Conservation (phyloP, 2,113 vertebrate species). For the Gobio gobio region DNA sequence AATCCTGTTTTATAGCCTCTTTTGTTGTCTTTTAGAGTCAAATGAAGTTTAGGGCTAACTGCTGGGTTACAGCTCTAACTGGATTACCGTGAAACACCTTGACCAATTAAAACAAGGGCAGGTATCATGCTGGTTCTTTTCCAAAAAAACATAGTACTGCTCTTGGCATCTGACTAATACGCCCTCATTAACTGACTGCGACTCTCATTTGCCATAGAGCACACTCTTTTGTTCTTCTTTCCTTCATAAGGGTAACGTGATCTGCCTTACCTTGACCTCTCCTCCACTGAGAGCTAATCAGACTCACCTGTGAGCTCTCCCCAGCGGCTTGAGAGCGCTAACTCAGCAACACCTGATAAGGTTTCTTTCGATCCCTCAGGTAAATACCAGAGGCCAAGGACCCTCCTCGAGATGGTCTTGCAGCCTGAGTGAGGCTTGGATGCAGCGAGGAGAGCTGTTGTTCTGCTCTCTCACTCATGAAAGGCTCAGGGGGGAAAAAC, state of each 20-base stretch:
- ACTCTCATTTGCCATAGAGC: conserved; percentile 53
- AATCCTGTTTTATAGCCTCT: conserved; percentile 60
- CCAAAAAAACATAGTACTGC: conserved; percentile 66
- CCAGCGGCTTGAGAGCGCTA: conserved; percentile 58
- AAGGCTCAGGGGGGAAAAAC: background rate
- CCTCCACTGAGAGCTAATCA: conserved; percentile 75
- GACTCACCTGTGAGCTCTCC: conserved; percentile 73
- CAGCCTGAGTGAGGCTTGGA: conserved; percentile 53
- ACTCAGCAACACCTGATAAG: conserved; percentile 74
- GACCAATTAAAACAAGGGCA: conserved; percentile 77
- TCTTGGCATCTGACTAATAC: conserved; percentile 69
- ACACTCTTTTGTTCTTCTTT: conserved; percentile 36
- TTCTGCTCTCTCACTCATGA: conserved; percentile 32
- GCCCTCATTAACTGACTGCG: conserved; percentile 61
- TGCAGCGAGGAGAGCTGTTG: background rate
- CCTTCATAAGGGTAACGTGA: conserved; percentile 64
- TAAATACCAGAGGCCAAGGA: conserved; percentile 57
- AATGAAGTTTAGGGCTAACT: conserved; percentile 59
- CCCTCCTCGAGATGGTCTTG: conserved; percentile 56
- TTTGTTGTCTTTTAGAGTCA: conserved; percentile 61
- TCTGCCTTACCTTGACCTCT: conserved; percentile 72
- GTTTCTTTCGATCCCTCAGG: conserved; percentile 61
- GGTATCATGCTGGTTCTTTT: conserved; percentile 71
- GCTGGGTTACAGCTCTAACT: conserved; percentile 42
- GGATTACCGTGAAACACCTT: conserved; percentile 71